Percentiles rank a stretch among this genome's conserved stretches.
Conservation (phyloP, 2,797 vertebrate genomes). For the Paedocypris micromegethes region DNA sequence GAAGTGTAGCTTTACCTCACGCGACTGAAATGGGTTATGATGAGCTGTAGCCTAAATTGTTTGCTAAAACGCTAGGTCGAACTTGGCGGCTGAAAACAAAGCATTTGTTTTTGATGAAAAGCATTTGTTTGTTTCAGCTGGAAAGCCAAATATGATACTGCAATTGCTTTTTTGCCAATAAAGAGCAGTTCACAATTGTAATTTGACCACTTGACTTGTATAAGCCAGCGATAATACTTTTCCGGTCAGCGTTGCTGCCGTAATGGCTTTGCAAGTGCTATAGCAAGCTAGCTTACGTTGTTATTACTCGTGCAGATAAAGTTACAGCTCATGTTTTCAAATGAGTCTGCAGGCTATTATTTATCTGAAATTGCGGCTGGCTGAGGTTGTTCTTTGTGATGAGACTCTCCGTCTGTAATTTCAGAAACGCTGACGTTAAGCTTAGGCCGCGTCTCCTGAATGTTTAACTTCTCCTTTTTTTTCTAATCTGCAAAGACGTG, state of each 20-base stretch:
- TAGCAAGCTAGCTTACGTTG: slow-evolving; percentile 31
- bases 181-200: slow-evolving; percentile 24
- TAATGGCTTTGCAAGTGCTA: slow-evolving; percentile 21
- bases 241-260: slow-evolving; percentile 13
- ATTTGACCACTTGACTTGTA: slow-evolving; percentile 22
- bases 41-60: too few species aligned
- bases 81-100: too few species aligned
- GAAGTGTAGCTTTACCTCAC: neutral
- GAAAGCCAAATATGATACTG: slow-evolving; percentile 7
- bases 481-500: slow-evolving; percentile 7
- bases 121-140: neutral
- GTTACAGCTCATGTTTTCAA: slow-evolving; percentile 41
- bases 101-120: too few species aligned
- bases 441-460: slow-evolving; percentile 25
- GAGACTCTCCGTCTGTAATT: slow-evolving; percentile 36
- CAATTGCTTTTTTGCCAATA: slow-evolving; percentile 12
- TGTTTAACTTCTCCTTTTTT: slow-evolving; percentile 31
- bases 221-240: slow-evolving; percentile 26
- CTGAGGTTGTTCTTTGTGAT: slow-evolving; percentile 39
- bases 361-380: slow-evolving; percentile 38
- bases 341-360: slow-evolving; percentile 39
- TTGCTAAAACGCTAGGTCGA: too few species aligned
- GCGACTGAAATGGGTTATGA: neutral
- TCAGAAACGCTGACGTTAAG: slow-evolving; percentile 35
- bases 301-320: slow-evolving; percentile 36